Evolutionary conservation across 1,140 invertebrate species (phyloP), one percentile per base, ranked within the genome.

Genomic region (Spodoptera litura): DNA sequence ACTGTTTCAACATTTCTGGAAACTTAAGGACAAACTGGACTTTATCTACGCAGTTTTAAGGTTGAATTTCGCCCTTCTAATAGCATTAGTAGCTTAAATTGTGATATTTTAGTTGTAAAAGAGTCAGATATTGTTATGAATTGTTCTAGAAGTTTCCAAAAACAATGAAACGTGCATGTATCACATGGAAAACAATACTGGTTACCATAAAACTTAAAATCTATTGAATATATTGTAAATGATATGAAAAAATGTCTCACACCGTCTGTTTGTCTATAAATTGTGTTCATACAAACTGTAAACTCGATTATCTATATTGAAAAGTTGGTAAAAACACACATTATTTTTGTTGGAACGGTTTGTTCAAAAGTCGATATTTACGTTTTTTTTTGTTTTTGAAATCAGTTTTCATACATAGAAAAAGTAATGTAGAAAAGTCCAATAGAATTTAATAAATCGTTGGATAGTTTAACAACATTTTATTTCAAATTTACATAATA

Each of bases 221-320:
- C 64, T 68, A 68, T 68, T 68, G 64, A 52, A 68, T 27, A 68
- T 52, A 38, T 66, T 52, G n/a, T 52, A 68, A 68, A 68, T 68
- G 64, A 68, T 68, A 68, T 68, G 64, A 68, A 25, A 49, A 64
- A 44, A 12, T 55, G 44, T 68, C 64, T 20, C 25, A 52, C 35
- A 11, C 35, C 8, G 61, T 25, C n/a, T 20, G 38, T 31, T 2
- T 31, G 31, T 31, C 31, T 31, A 31, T 31, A 62, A 62, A 38
- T 38, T 38, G 38, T 62, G 11, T 64, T 49, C 10, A 56, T 0
- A 56, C 55, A 56, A 15, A 20, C 9, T 25, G 9, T 5, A 56
- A 56, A 44, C 6, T 44, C 38, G 4, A 44, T 31, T 31, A 31
- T 31, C 31, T 31, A 31, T 31, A 31, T 44, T 9, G 38, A 44